Evolutionary conservation across 2,888 invertebrate genomes (phyloP).

Genomic region (Andrena praecox): DNA sequence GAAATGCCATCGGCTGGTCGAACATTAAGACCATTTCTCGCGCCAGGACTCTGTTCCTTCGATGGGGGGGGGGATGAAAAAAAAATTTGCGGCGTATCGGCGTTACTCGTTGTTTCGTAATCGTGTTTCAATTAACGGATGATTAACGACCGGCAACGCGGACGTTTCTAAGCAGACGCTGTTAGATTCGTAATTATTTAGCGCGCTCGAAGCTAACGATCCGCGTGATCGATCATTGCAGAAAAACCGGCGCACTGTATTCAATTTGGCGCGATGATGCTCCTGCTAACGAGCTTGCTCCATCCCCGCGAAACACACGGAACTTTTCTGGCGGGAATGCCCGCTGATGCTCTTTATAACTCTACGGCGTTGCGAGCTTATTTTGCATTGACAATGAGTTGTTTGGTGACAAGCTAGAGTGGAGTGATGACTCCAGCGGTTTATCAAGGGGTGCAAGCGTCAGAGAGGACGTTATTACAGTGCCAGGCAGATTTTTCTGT

Average conservation of each 20-base stretch:
- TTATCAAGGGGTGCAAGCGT: too few species aligned
- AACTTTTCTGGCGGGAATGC: neutral
- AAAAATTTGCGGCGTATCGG: slow-evolving; percentile 14
- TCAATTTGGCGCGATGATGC: neutral
- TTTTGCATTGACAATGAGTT: too few species aligned
- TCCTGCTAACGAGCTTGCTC: neutral
- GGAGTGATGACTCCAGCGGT: too few species aligned
- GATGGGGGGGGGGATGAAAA: neutral
- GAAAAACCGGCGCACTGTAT: slow-evolving; percentile 11
- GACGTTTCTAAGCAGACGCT: neutral
- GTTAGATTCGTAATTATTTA: slow-evolving; percentile 39
- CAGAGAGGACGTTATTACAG: too few species aligned
- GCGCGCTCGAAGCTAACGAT: slow-evolving; percentile 13
- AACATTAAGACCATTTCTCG: slow-evolving; percentile 42
- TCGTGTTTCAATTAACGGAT: slow-evolving; percentile 47
- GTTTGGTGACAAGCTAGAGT: too few species aligned
- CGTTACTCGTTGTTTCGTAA: slow-evolving; percentile 28
- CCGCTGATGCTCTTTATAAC: neutral
- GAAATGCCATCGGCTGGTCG: slow-evolving; percentile 48
- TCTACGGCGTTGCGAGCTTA: too few species aligned
- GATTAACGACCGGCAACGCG: slow-evolving; percentile 43
- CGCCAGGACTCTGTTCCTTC: slow-evolving; percentile 14
- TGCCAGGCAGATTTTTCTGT: too few species aligned
- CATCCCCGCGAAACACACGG: too few species aligned
- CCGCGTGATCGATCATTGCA: slow-evolving; percentile 20